These are phyloP conservation scores for Steinernema scapterisci DNA, from an alignment of 2,888 invertebrate species.

Conservation along the genomic window DNA sequence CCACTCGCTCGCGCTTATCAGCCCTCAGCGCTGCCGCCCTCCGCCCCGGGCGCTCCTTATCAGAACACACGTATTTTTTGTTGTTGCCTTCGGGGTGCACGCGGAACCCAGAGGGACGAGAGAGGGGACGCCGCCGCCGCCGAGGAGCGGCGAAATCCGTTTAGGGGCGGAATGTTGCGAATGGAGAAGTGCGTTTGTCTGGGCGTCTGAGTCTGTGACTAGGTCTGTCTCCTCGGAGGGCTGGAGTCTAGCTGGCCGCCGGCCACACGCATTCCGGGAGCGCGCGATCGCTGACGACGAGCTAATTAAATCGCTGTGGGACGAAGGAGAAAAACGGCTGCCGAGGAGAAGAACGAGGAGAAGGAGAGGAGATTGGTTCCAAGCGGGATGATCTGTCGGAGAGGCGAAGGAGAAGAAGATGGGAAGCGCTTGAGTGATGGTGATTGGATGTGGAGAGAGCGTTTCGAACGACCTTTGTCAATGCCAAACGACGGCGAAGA, in stretches of 20 bases:
- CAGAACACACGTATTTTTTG: conserved; percentile 21
- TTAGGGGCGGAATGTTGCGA: conserved; percentile 27
- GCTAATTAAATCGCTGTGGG: conserved; percentile 22
- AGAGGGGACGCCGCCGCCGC: not conserved
- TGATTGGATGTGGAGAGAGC: conserved; percentile 7
- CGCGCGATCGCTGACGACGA: not conserved
- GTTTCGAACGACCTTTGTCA: conserved; percentile 28
- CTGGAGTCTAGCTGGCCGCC: not conserved
- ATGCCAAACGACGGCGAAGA: conserved; percentile 15
- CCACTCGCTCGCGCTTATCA: conserved; percentile 23
- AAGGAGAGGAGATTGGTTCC: not conserved
- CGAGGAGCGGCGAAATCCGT: not conserved
- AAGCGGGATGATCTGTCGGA: not conserved
- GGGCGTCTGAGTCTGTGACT: not conserved
- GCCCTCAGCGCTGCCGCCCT: not conserved
- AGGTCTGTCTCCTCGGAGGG: not conserved
- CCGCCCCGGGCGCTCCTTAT: not conserved
- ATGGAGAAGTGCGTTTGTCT: not conserved
- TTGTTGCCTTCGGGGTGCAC: conserved; percentile 19
- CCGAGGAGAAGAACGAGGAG: not conserved
- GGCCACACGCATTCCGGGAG: conserved; percentile 21
- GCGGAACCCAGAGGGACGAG: not conserved
- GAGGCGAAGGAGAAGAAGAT: not conserved
- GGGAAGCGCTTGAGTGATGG: conserved; percentile 23
- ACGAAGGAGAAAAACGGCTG: conserved; percentile 10